These are phyloP conservation scores for Pyrrhosoma nymphula DNA, from an alignment of 2,888 invertebrate species.

Conservation along the genomic window DNA sequence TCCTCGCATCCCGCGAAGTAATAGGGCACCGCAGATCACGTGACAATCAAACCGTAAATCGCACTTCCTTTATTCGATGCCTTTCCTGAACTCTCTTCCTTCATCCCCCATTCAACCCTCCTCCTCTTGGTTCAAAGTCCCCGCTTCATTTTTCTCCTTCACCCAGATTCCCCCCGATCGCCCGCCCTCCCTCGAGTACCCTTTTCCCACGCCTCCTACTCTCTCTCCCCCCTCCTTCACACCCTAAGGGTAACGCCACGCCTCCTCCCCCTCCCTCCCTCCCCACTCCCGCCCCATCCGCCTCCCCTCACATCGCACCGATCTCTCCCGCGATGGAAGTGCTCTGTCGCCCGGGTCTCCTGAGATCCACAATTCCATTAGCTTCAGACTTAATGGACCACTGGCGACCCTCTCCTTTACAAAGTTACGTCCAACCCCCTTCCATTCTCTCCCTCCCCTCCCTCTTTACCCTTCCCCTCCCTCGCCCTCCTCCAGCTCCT, in stretches of 20 bases:
- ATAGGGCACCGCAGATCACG: neutral
- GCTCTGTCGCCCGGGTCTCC: slow-evolving; percentile 59
- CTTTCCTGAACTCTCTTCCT: neutral
- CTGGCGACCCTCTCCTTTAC: slow-evolving; percentile 55
- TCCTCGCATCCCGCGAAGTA: neutral
- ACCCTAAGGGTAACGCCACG: neutral
- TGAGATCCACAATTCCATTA: slow-evolving; percentile 67
- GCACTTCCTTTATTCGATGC: neutral
- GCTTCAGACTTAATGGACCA: slow-evolving; percentile 65
- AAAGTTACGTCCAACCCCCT: slow-evolving; percentile 61
- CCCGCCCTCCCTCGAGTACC: neutral
- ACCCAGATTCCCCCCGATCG: slow-evolving; percentile 17
- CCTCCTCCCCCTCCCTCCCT: slow-evolving; percentile 15
- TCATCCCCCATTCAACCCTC: neutral
- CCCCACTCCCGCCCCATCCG: neutral
- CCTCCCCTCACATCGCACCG: neutral
- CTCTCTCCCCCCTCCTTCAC: neutral
- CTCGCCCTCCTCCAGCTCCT: neutral
- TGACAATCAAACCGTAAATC: neutral
- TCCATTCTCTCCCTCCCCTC: neutral
- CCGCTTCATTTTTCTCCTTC: slow-evolving; percentile 13
- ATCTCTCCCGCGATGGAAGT: slow-evolving; percentile 46
- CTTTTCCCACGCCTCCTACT: neutral
- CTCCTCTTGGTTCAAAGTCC: neutral
- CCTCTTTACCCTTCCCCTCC: neutral